Percentiles rank a stretch among this genome's conserved stretches.
Evolutionary conservation across 2,113 vertebrate genomes (phyloP).

Genomic region (Euleptes europaea): DNA sequence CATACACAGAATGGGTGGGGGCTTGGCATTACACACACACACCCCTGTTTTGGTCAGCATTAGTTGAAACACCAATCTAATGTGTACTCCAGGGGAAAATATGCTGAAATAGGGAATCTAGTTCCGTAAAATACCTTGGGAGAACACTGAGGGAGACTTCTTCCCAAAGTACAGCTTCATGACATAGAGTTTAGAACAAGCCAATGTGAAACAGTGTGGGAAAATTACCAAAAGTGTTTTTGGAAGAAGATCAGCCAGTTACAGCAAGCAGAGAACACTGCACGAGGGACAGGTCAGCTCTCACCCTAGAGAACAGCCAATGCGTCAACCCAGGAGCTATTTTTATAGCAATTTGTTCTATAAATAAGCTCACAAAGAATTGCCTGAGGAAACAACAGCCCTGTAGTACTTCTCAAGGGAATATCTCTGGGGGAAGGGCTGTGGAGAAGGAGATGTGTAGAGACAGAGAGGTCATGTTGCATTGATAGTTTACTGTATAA

Average conservation of each 20-base stretch:
- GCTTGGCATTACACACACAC: too few species aligned
- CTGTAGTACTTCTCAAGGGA: slow-evolving; percentile 50
- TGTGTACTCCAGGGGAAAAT: not conserved
- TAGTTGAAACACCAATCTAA: not conserved
- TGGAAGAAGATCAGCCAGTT: slow-evolving; percentile 24
- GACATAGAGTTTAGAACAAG: not conserved
- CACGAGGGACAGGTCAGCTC: slow-evolving; percentile 47
- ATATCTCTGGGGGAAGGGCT: not conserved
- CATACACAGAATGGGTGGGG: too few species aligned
- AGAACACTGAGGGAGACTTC: not conserved
- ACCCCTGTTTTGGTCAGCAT: too few species aligned
- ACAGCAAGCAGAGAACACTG: slow-evolving; percentile 8
- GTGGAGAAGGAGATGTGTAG: not conserved
- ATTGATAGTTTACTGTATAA: slow-evolving; percentile 35
- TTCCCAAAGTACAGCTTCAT: not conserved
- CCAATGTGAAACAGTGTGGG: not conserved
- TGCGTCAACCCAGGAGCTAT: slow-evolving; percentile 57
- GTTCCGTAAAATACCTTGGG: not conserved
- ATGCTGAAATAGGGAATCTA: not conserved
- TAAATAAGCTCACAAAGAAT: slow-evolving; percentile 66
- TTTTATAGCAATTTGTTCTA: slow-evolving; percentile 58
- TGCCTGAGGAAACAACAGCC: slow-evolving; percentile 66
- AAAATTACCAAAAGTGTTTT: slow-evolving; percentile 7
- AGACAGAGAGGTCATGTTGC: slow-evolving; percentile 45
- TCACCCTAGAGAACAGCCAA: slow-evolving; percentile 54